Base-by-base conservation (phyloP, 2,113 vertebrate species). In the Atrichornis clamosus region DNA sequence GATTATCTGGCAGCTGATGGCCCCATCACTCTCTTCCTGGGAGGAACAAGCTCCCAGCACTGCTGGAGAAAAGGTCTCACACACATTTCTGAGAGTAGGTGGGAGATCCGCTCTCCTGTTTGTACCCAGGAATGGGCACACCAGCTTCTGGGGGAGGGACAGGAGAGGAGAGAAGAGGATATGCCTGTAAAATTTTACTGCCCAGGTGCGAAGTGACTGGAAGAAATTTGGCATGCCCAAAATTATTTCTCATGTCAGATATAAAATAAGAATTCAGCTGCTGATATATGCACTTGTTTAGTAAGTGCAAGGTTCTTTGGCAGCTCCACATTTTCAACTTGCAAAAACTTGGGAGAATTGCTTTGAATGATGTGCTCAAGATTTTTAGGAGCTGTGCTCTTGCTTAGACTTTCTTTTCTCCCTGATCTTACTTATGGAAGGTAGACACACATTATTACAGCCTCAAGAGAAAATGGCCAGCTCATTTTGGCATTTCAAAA, bases 401-500 rank as follows among this genome's bases (percentile, higher is more conserved):
- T 72, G 35, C n/a, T 83, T 79, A 50, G 19, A 9, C 39, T 90
- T 68, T 55, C 62, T 70, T 70, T 44, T 78, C 35, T 81, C 49
- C 28, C 47, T 83, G 50, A 7, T 76, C 49, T 93, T 85, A 83
- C 77, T 94, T 81, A 77, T 84, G 50, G 50, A 81, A 82, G 49
- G 76, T 59, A 69, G 81, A 5, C 28, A 33, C 60, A 62, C 2
- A 6, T 87, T 91, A 89, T 77, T 94, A 83, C 67, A 90, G 60
- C 28, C 50, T 21, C 55, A 60, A 62, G 67, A 88, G 89, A 85
- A 84, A 85, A 6, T 74, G 55, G 17, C 33, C 73, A 68, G 23
- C 49, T 80, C 35, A 55, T 82, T 96, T 78, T 85, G 65, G 37
- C 69, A 73, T 90, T 92, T 96, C 56, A 81, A 58, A 82, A 68